Base-by-base conservation (phyloP, 2,888 invertebrate genomes). In the Rotaria macrura region DNA sequence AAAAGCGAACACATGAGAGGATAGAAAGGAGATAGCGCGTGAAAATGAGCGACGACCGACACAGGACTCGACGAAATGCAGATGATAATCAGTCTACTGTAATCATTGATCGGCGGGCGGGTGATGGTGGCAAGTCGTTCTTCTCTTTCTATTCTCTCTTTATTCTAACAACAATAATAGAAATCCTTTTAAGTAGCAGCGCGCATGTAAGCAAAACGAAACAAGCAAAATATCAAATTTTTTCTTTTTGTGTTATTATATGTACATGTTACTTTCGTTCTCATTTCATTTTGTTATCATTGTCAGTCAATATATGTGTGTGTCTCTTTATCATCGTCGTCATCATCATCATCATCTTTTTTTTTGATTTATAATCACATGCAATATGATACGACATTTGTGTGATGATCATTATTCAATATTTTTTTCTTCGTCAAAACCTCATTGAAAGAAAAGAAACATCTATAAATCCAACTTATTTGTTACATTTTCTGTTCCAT, bases 21-120 rank as follows among this genome's bases (percentile, higher is more conserved):
- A 74, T 38, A 74, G 74, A 74, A 74, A 74, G 74, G 43, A 74
- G 65, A 65, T 65, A 65, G 34, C 65, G 65, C 34, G 65, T 65
- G 65, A 65, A 65, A 65, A 65, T 65, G 65, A 65, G 65, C 65
- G 65, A 65, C 65, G 65, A 65, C 29, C 65, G 29, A 65, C 57
- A 14, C 29, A 57, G 57, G 57, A 57, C 65, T 65, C 65, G 34
- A 65, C 65, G 65, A 65, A 65, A 65, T 29, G 29, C 65, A 65
- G 65, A 65, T 65, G 29, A 65, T 65, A 65, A 65, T 65, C 65
- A 65, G 29, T 65, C 65, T 65, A 65, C 29, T 65, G 65, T 65
- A 65, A 65, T 65, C 65, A 65, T 65, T 65, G 65, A 65, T 65
- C 65, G 65, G 17, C 65, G 65, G n/a, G 29, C 29, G 65, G 29